Conservation (phyloP, 2,113 vertebrate genomes). For the Chlamydotis undulata region DNA sequence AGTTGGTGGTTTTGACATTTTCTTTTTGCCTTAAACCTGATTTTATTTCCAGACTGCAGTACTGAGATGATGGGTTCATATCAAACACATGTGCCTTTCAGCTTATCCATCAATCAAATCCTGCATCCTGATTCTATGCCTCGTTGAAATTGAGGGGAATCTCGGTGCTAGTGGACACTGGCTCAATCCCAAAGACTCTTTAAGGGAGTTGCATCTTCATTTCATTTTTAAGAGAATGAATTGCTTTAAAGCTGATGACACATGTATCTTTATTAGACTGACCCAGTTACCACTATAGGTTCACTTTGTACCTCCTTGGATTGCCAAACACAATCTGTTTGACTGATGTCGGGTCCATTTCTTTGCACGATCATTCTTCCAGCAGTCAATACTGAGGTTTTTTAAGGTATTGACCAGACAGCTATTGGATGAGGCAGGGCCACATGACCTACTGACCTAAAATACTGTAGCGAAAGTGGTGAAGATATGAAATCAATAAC, state of each 20-base stretch:
- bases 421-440: constrained; percentile 62
- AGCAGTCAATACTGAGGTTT: constrained; percentile 50
- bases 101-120: neutral
- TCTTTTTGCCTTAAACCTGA: neutral
- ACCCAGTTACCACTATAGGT: neutral
- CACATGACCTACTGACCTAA: constrained; percentile 47
- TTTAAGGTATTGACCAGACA: constrained; percentile 37
- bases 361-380: constrained; percentile 36
- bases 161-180: neutral
- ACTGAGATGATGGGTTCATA: neutral
- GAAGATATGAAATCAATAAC: constrained; percentile 65
- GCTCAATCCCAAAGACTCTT: neutral
- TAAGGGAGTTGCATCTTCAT: neutral
- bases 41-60: neutral
- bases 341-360: constrained; percentile 17
- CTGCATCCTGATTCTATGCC: neutral
- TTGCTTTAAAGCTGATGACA: constrained; percentile 39
- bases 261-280: constrained; percentile 15
- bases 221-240: constrained; percentile 29
- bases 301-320: neutral
- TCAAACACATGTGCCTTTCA: neutral
- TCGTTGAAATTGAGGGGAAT: neutral
- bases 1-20: neutral
- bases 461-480: constrained; percentile 38
- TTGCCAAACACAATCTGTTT: constrained; percentile 38